Base-by-base conservation (phyloP, 1,140 invertebrate genomes). In the Thaumetopoea pityocampa region DNA sequence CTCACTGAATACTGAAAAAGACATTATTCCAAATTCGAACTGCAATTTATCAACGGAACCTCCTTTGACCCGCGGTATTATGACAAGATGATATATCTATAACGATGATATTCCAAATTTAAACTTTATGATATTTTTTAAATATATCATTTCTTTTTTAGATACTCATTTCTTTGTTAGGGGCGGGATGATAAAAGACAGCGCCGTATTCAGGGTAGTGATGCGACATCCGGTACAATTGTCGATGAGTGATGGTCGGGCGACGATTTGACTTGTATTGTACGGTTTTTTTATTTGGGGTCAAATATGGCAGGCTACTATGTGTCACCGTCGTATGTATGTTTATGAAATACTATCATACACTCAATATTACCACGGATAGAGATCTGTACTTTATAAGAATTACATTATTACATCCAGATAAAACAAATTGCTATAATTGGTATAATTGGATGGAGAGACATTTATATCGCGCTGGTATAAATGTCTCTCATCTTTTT, bases 1-100 rank as follows among this genome's bases (percentile, higher is more conserved):
- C n/a, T n/a, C n/a, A n/a, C 44, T 80, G 67, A 74, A 77, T 78
- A 68, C 67, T 80, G 77, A 83, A 83, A 83, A 81, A 83, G 79
- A 83, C 76, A 83, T 83, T 79, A 79, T 78, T 58, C 70, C 72
- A 69, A 73, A 79, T 83, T 79, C 65, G 57, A 79, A 76, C 53
- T 67, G 70, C 74, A 79, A 83, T 83, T 79, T 79, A 83, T 83
- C 79, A 79, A 70, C 51, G 43, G 67, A 77, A 65, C 70, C 72
- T 67, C 64, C 71, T 77, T 74, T 78, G 74, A 78, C 74, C 71
- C 66, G 70, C 65, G 43, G 43, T 83, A 70, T 83, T 83, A 83
- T 83, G 79, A 83, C 79, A 83, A 68, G 74, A 81, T 83, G 72
- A 81, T 70, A 73, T 83, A 81, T 81, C 70, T 77, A 58, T 60